Evolutionary conservation across 2,888 invertebrate species (phyloP), one percentile per base, ranked within the genome.

Genomic region (Hydrotaea cyrtoneurina): DNA sequence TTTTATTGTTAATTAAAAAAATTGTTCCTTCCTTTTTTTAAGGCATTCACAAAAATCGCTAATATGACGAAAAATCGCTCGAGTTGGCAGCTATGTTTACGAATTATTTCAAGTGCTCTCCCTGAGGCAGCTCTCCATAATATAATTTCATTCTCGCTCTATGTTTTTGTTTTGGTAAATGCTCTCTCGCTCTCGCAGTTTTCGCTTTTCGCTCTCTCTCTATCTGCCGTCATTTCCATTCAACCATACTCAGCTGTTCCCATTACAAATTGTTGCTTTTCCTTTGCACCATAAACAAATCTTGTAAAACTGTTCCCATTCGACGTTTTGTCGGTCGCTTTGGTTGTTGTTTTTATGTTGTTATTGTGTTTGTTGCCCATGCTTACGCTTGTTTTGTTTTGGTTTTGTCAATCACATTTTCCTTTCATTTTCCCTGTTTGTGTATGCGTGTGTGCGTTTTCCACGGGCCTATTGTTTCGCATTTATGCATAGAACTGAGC

Each of bases 201-300:
- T 50, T 50, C n/a, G 2, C 50, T 15, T 5, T 15, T 53, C 15
- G 31, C n/a, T 73, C 57, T 73, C 57, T 43, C 71, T 26, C 10
- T 10, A 26, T 46, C 1, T 15, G 8, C 1, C 15, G 8, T 17
- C 21, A 46, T 69, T 15, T 39, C 21, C 10, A 31, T 31, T 2
- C 7, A 31, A n/a, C n/a, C n/a, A n/a, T 31, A 2, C 4, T 46
- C 0, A 79, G 76, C 72, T 81, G 79, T 81, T 79, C 81, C 26
- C 85, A 82, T 73, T 79, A 85, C 81, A 85, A 53, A 82, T 82
- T 82, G 85, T 80, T 85, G 82, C 85, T 85, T 80, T 82, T 39
- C 39, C 46, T 64, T n/a, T 10, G 71, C n/a, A 73, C 15, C 17
- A 26, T 15, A 71, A 46, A 17, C 36, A 31, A 31, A 31, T 31